Percentiles rank a stretch among this genome's conserved stretches.
phyloP scores from a whole-genome alignment of 2,888 invertebrate genomes.

The Dryococelus australis region DNA sequence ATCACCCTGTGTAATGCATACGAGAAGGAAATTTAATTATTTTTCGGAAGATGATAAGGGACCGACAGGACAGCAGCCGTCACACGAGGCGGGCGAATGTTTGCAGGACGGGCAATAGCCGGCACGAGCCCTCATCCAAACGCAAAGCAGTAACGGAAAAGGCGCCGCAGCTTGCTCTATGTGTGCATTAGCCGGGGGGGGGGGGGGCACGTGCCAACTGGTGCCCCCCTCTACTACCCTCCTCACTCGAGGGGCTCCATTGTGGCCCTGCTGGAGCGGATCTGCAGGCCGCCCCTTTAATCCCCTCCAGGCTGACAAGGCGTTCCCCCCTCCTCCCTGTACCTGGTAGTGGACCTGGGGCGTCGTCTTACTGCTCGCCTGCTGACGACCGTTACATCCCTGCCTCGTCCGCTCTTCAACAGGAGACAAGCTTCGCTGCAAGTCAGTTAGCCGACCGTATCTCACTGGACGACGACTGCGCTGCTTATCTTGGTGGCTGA shows the following conservation, averaged over 20 bases:
- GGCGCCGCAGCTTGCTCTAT: background rate
- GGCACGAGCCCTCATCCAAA: background rate
- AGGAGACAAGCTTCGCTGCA: too few species aligned
- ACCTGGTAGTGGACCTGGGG: too few species aligned
- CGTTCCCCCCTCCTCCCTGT: background rate
- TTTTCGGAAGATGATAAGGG: background rate
- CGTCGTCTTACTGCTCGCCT: too few species aligned
- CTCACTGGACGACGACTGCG: too few species aligned
- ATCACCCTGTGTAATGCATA: too few species aligned
- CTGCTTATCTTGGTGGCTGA: too few species aligned
- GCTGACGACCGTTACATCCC: too few species aligned
- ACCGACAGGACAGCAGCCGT: too few species aligned
- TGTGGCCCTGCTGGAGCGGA: background rate
- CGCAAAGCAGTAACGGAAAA: background rate
- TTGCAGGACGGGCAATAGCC: background rate
- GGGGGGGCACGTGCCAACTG: background rate
- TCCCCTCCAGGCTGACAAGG: background rate
- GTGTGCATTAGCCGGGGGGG: background rate
- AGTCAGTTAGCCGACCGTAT: too few species aligned
- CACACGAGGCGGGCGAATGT: too few species aligned
- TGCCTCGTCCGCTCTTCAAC: too few species aligned
- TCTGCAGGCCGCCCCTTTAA: slow-evolving; percentile 19
- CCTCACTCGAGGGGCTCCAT: background rate
- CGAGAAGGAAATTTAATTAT: too few species aligned
- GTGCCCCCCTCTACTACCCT: background rate